These are phyloP conservation scores for Noctua janthina DNA, from an alignment of 2,888 invertebrate species.

Conservation along the genomic window DNA sequence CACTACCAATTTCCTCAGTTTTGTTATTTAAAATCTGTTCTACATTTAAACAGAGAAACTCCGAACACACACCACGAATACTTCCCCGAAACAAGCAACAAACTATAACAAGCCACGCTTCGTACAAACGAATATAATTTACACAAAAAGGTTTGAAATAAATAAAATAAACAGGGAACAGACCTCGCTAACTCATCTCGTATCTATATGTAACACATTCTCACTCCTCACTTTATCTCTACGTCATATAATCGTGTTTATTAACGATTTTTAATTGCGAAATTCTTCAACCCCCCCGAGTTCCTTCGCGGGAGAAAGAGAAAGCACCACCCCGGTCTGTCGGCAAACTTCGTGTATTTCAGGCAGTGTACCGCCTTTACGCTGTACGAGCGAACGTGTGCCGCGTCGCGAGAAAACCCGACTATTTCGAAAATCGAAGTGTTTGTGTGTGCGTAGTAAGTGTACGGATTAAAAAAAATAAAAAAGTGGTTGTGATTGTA, in stretches of 20 bases:
- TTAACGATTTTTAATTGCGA: slow-evolving; percentile 78
- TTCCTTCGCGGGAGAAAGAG: slow-evolving; percentile 66
- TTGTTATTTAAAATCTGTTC: slow-evolving; percentile 1
- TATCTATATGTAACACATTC: slow-evolving; percentile 57
- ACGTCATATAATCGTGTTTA: slow-evolving; percentile 72
- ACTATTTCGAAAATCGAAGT: slow-evolving; percentile 71
- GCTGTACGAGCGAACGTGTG: slow-evolving; percentile 66
- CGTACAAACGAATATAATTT: slow-evolving; percentile 21
- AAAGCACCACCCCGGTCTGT: slow-evolving; percentile 56
- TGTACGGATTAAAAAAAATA: slow-evolving; percentile 55
- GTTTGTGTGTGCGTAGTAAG: slow-evolving; percentile 64
- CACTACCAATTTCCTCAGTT: neutral
- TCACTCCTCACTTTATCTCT: slow-evolving; percentile 57
- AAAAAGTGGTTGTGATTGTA: slow-evolving; percentile 74
- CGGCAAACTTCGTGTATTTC: slow-evolving; percentile 68
- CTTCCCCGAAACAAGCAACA: slow-evolving; percentile 15
- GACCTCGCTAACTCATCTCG: slow-evolving; percentile 12
- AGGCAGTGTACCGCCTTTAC: slow-evolving; percentile 72
- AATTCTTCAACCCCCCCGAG: slow-evolving; percentile 70
- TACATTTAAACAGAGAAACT: neutral
- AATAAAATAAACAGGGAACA: slow-evolving; percentile 21
- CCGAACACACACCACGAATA: slow-evolving; percentile 3
- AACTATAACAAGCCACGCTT: slow-evolving; percentile 26
- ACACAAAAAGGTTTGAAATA: slow-evolving; percentile 20
- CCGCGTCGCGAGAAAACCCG: slow-evolving; percentile 43